A percentile compares a stretch with the other conserved stretches of the same genome.
Conservation (phyloP, 2,113 vertebrate species). For the Otus sunia region DNA sequence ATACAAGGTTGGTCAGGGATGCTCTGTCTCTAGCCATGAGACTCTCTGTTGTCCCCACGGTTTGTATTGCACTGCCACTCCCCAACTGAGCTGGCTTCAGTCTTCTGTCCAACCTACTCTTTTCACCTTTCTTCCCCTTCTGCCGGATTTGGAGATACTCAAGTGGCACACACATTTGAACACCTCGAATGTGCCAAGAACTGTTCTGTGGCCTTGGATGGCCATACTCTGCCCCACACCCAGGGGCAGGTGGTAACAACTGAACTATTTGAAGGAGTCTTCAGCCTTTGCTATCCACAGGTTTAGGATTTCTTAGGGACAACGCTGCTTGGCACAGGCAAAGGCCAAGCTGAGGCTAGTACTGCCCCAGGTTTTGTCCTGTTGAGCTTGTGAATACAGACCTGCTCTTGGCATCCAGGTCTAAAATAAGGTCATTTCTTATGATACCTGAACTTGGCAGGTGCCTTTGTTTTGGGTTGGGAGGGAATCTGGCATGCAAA, state of each 20-base stretch:
- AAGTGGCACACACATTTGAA: not conserved
- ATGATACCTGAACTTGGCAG: not conserved
- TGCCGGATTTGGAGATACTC: not conserved
- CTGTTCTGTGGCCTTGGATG: not conserved
- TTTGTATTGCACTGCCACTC: not conserved
- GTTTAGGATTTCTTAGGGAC: not conserved
- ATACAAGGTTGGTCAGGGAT: not conserved
- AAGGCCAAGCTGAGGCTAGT: not conserved
- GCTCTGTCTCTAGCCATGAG: not conserved
- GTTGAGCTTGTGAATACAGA: not conserved
- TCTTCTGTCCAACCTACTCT: not conserved
- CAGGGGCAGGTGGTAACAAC: not conserved
- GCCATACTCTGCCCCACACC: not conserved
- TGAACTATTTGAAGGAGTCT: not conserved
- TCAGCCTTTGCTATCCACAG: too few species aligned
- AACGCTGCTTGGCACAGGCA: not conserved
- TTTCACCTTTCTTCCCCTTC: not conserved
- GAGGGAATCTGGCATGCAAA: not conserved
- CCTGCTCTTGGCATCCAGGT: not conserved
- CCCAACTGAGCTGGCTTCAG: not conserved
- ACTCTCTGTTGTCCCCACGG: accelerated
- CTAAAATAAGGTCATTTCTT: not conserved
- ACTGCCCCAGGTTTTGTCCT: not conserved
- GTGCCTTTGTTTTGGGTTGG: not conserved
- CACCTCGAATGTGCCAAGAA: not conserved